These are phyloP conservation scores for Pollenia angustigena DNA, from an alignment of 2,888 invertebrate genomes.

Conservation along the genomic window DNA sequence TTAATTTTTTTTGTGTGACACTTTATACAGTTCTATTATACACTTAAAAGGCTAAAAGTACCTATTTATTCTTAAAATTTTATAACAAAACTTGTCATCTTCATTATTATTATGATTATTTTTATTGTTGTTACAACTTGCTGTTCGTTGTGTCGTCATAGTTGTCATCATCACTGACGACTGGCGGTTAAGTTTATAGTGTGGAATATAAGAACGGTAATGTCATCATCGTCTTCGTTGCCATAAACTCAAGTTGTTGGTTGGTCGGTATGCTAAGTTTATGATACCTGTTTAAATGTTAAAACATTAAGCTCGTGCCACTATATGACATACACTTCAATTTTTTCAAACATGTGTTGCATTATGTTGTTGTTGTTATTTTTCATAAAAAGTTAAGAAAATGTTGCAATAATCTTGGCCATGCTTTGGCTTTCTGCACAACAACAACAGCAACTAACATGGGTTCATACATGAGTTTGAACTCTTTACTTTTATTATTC, in stretches of 20 bases:
- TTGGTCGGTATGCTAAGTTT: conserved; percentile 48
- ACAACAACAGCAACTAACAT: conserved; percentile 58
- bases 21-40: neutral
- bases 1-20: neutral
- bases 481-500: conserved; percentile 73
- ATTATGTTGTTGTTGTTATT: conserved; percentile 37
- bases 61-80: too few relatives aligned
- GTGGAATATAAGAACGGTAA: conserved; percentile 57
- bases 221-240: conserved; percentile 67
- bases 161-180: conserved; percentile 42
- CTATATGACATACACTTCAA: conserved; percentile 34
- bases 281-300: conserved; percentile 73
- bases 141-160: conserved; percentile 22
- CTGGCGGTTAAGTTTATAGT: conserved; percentile 28
- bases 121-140: conserved; percentile 21
- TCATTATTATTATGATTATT: conserved; percentile 43
- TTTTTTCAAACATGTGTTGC: conserved; percentile 49
- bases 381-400: conserved; percentile 40
- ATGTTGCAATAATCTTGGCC: conserved; percentile 72
- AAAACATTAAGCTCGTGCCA: conserved; percentile 73
- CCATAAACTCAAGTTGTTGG: conserved; percentile 66
- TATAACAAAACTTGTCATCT: conserved; percentile 5
- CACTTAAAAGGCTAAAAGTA: neutral
- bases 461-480: conserved; percentile 74
- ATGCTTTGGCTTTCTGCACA: conserved; percentile 49